Evolutionary conservation across 1,140 invertebrate species (phyloP).

Genomic region (Camponotus floridanus): DNA sequence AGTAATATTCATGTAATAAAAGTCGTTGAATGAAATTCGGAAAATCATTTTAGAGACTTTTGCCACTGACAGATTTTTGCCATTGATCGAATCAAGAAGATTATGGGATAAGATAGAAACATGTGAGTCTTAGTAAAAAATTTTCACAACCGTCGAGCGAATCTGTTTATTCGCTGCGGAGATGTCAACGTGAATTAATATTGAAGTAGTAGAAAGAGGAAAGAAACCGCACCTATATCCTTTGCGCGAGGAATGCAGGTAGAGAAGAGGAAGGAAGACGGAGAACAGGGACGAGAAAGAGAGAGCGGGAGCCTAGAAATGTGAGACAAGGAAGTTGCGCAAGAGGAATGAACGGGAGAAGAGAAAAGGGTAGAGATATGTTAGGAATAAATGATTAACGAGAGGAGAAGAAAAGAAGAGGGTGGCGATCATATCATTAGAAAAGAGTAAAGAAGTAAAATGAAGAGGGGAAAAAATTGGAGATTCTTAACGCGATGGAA

Average conservation of each 20-base stretch:
- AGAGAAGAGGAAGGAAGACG: neutral
- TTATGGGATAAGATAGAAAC: neutral
- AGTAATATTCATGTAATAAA: neutral
- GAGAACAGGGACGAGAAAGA: conserved; percentile 33
- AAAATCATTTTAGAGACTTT: neutral
- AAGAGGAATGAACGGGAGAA: conserved; percentile 17
- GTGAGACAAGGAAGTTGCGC: conserved; percentile 7
- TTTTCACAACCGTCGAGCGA: conserved; percentile 48
- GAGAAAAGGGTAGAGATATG: conserved; percentile 9
- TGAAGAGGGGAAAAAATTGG: conserved; percentile 44
- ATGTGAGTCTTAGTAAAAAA: neutral
- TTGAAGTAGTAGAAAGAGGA: conserved; percentile 64
- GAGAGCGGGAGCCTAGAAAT: conserved; percentile 13
- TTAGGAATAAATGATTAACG: conserved; percentile 25
- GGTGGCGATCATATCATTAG: conserved; percentile 14
- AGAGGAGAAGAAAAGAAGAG: conserved; percentile 47
- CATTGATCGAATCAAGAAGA: neutral
- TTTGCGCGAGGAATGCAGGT: conserved; percentile 77
- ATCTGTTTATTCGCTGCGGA: conserved; percentile 66
- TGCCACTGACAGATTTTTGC: neutral
- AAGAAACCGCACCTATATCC: conserved; percentile 73
- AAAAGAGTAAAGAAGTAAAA: conserved; percentile 7
- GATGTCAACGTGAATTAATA: conserved; percentile 80
- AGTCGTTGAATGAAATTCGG: neutral
- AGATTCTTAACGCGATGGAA: neutral